These are phyloP conservation scores for Cecropterus lyciades DNA, from an alignment of 1,140 invertebrate genomes.

Conservation along the genomic window DNA sequence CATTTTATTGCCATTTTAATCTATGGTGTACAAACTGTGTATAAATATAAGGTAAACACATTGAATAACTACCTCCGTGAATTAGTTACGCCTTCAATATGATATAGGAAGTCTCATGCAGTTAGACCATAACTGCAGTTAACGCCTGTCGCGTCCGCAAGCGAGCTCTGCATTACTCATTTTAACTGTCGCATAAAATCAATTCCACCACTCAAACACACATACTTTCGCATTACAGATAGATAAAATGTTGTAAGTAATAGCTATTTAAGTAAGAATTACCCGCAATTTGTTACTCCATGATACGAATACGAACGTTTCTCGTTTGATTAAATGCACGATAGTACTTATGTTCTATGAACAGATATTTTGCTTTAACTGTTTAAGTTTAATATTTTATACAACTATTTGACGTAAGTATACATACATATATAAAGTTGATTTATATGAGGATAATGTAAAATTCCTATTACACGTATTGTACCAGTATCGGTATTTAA, in stretches of 20 bases:
- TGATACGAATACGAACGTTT: not conserved
- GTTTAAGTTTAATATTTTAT: not conserved
- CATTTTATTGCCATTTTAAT: too few species aligned
- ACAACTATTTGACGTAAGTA: too few species aligned
- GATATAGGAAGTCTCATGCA: conserved; percentile 14
- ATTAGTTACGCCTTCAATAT: not conserved
- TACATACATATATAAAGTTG: too few species aligned
- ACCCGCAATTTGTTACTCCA: conserved; percentile 20
- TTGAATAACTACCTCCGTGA: not conserved
- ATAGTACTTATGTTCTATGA: too few species aligned
- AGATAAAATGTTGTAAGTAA: conserved; percentile 17
- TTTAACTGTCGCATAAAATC: conserved; percentile 40
- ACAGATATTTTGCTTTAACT: too few species aligned
- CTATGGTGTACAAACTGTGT: conserved; percentile 1
- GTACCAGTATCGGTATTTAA: not conserved
- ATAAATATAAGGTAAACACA: not conserved
- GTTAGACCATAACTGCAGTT: conserved; percentile 32
- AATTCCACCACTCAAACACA: conserved; percentile 21
- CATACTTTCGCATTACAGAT: conserved; percentile 14
- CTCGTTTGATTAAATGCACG: not conserved
- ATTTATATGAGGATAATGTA: too few species aligned
- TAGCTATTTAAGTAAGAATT: conserved; percentile 16
- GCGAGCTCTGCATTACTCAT: conserved; percentile 29
- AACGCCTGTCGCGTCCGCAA: conserved; percentile 29
- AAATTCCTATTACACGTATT: too few species aligned